These are phyloP conservation scores for Dicerorhinus sumatrensis DNA, from an alignment of 2,113 vertebrate genomes.

Conservation along the genomic window DNA sequence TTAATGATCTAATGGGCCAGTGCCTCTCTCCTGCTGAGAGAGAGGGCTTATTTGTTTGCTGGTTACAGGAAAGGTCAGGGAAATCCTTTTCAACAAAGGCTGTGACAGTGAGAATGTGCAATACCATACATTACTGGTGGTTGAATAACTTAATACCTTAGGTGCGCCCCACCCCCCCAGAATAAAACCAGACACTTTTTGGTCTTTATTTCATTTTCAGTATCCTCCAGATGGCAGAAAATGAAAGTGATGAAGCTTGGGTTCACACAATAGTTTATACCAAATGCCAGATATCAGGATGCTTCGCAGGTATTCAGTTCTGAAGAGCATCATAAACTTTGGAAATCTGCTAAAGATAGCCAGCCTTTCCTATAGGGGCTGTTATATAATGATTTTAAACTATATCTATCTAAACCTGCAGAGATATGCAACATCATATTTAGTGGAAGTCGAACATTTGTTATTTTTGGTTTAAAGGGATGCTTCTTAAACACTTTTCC, in stretches of 20 bases:
- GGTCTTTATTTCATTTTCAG: constrained; percentile 87
- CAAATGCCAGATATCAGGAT: constrained; percentile 81
- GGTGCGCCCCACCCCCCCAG: constrained; percentile 82
- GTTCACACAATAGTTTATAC: constrained; percentile 79
- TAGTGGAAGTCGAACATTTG: constrained; percentile 25
- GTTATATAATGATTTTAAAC: neutral
- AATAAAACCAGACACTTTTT: constrained; percentile 79
- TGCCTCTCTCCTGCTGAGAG: constrained; percentile 87
- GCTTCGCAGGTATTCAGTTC: constrained; percentile 77
- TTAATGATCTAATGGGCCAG: constrained; percentile 91
- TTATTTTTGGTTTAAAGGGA: constrained; percentile 66
- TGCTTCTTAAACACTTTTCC: constrained; percentile 62
- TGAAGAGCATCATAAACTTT: constrained; percentile 67
- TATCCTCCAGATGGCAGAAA: constrained; percentile 88
- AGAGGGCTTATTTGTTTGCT: constrained; percentile 90
- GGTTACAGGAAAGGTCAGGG: constrained; percentile 89
- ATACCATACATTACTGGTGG: constrained; percentile 85
- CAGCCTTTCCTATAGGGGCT: constrained; percentile 42
- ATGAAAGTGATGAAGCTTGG: constrained; percentile 86
- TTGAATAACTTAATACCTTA: constrained; percentile 88
- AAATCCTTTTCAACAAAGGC: constrained; percentile 90
- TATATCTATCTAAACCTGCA: neutral
- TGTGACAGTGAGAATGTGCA: constrained; percentile 85
- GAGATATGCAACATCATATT: neutral
- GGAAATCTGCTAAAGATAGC: constrained; percentile 61